phyloP scores from a whole-genome alignment of 2,888 invertebrate genomes.

The Schrankia costaestrigalis region DNA sequence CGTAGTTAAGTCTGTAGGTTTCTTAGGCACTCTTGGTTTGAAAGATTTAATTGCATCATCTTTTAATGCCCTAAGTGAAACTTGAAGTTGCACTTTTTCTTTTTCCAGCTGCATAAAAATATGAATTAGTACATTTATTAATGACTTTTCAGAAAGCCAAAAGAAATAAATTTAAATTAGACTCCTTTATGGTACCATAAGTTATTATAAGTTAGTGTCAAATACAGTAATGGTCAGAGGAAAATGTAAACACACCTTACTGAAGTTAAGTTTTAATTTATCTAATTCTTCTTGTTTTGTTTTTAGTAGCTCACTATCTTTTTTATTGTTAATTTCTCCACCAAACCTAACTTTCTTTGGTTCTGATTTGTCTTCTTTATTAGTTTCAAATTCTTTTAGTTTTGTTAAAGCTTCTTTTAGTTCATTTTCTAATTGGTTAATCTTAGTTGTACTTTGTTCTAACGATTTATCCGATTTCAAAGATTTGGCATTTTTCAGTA shows the following conservation, averaged over 20 bases:
- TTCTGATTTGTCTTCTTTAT: constrained; percentile 72
- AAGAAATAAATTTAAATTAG: no score
- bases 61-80: constrained; percentile 83
- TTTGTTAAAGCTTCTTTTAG: constrained; percentile 80
- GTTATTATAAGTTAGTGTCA: no score
- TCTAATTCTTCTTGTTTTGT: constrained; percentile 74
- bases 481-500: constrained; percentile 79
- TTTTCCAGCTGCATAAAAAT: constrained; percentile 77
- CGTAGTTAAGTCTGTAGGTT: constrained; percentile 85
- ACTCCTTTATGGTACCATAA: no score
- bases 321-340: constrained; percentile 57
- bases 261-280: constrained; percentile 77
- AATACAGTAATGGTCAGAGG: background rate
- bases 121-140: constrained; percentile 12
- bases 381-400: constrained; percentile 78
- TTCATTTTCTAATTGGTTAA: constrained; percentile 82
- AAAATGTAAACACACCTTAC: constrained; percentile 61
- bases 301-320: constrained; percentile 68
- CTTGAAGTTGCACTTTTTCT: constrained; percentile 84
- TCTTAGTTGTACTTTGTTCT: constrained; percentile 82
- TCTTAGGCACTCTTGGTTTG: constrained; percentile 86
- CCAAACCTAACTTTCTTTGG: constrained; percentile 72
- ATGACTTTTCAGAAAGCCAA: background rate
- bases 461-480: constrained; percentile 76
- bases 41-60: constrained; percentile 84